These are phyloP conservation scores for Tragelaphus imberbis DNA, from an alignment of 2,113 vertebrate genomes.

Conservation along the genomic window DNA sequence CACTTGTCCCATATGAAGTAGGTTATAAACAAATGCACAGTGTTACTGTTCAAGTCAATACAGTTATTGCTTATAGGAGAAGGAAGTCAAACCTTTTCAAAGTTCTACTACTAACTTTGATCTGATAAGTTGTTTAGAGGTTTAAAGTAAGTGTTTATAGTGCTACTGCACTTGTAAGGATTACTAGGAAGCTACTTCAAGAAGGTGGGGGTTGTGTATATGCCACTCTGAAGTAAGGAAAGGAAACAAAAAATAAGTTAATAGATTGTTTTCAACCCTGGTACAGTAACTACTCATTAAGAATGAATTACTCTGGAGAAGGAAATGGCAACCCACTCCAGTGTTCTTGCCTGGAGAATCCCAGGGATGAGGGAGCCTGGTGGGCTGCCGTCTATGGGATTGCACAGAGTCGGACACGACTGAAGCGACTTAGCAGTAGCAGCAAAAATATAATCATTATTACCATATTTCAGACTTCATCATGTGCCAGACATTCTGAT, in stretches of 20 bases:
- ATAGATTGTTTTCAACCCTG: not conserved
- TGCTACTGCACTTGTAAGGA: not conserved
- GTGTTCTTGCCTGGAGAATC: too few relatives aligned
- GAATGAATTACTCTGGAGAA: not conserved
- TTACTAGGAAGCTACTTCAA: not conserved
- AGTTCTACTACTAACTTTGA: not conserved
- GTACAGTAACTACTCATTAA: not conserved
- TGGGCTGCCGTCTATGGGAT: too few relatives aligned
- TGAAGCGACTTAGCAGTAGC: too few relatives aligned
- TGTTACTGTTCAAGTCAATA: not conserved
- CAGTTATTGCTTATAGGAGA: not conserved
- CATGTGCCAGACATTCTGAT: not conserved
- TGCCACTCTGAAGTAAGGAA: not conserved
- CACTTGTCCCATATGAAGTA: not conserved
- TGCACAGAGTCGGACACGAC: too few relatives aligned
- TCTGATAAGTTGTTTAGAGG: not conserved
- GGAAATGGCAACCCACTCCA: too few relatives aligned
- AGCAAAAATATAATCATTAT: not conserved
- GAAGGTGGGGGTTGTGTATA: not conserved
- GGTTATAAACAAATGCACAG: not conserved
- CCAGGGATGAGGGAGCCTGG: too few relatives aligned
- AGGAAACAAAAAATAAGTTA: not conserved
- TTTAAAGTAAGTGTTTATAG: not conserved
- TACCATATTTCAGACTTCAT: not conserved
- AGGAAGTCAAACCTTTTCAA: not conserved